Conservation (phyloP, 2,888 invertebrate genomes). For the Lordiphosa fenestrarum region DNA sequence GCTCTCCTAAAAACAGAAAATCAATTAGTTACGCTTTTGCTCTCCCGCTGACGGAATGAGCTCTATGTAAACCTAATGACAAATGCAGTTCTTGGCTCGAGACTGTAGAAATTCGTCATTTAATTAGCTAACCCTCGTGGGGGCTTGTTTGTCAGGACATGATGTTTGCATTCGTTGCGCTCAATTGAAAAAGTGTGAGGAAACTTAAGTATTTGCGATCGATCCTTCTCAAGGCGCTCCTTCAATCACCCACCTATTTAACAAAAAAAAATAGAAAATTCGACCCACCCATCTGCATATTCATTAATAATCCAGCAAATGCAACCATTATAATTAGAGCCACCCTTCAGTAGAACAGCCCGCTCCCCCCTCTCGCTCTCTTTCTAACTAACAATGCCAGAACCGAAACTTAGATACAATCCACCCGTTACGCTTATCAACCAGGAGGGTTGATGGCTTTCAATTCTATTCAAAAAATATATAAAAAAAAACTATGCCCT, state of each 20-base stretch:
- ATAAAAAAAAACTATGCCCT: slow-evolving; percentile 41
- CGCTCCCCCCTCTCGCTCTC: slow-evolving; percentile 13
- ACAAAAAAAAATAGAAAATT: not conserved
- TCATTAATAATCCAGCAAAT: slow-evolving; percentile 51
- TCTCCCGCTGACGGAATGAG: not conserved
- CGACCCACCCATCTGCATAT: slow-evolving; percentile 18
- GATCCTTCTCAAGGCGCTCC: too few relatives aligned
- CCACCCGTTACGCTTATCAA: slow-evolving; percentile 53
- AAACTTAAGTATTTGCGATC: too few relatives aligned
- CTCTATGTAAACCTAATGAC: slow-evolving; percentile 50
- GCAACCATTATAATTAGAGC: slow-evolving; percentile 66
- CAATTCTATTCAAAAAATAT: slow-evolving; percentile 4
- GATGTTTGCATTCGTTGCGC: slow-evolving; percentile 59
- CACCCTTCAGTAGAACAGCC: slow-evolving; percentile 42
- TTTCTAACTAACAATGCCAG: slow-evolving; percentile 2
- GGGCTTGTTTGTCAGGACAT: slow-evolving; percentile 36
- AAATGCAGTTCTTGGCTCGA: slow-evolving; percentile 50
- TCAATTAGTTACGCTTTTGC: slow-evolving; percentile 71
- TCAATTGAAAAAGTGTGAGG: slow-evolving; percentile 63
- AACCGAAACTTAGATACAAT: slow-evolving; percentile 24
- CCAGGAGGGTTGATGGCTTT: slow-evolving; percentile 50
- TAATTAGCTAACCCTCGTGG: slow-evolving; percentile 36
- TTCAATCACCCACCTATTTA: slow-evolving; percentile 6
- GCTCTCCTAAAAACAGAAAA: slow-evolving; percentile 57
- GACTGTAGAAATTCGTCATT: slow-evolving; percentile 52